Evolutionary conservation across 2,888 invertebrate species (phyloP), one percentile per base, ranked within the genome.

Genomic region (Drosophila dives): DNA sequence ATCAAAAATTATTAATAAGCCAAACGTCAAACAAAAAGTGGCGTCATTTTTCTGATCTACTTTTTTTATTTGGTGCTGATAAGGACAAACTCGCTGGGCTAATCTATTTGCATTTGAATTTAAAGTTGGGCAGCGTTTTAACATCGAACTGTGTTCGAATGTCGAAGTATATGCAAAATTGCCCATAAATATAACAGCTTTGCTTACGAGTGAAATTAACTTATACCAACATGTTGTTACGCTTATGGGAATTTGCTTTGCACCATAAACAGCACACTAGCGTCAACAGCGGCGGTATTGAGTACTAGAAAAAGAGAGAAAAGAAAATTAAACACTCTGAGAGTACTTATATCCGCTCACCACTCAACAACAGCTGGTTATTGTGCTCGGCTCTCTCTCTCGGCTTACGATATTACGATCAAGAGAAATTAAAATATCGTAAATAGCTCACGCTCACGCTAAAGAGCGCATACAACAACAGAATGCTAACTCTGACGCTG

Each of bases 191-290:
- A 48, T 50, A 55, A 60, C 64, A 64, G 49, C 62, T 53, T 72
- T 77, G 67, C 62, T 59, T 67, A 67, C 53, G 59, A 33, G 29
- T 42, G 15, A 34, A 53, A 33, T 55, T 11, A 49, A 54, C 61
- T 76, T 60, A 60, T 61, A 77, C 38, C 68, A 77, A 76, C 67
- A 65, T 77, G 64, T 55, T 76, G 71, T 34, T 53, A 53, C 23
- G 23, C 15, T 33, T n/a, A 0, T 32, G 10, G 7, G 36, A n/a
- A 45, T 38, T 74, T 70, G 64, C 64, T 70, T 53, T 69, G 69
- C 40, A 63, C 38, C 7, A 33, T 56, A 40, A n/a, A 33, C 32
- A 26, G 61, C 64, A 63, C 72, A 40, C 58, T 68, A 58, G 61
- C 55, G 62, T n/a, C 29, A 34, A 38, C 40, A 20, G 55, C 51